phyloP scores from a whole-genome alignment of 2,888 invertebrate genomes.

The Tyria jacobaeae region DNA sequence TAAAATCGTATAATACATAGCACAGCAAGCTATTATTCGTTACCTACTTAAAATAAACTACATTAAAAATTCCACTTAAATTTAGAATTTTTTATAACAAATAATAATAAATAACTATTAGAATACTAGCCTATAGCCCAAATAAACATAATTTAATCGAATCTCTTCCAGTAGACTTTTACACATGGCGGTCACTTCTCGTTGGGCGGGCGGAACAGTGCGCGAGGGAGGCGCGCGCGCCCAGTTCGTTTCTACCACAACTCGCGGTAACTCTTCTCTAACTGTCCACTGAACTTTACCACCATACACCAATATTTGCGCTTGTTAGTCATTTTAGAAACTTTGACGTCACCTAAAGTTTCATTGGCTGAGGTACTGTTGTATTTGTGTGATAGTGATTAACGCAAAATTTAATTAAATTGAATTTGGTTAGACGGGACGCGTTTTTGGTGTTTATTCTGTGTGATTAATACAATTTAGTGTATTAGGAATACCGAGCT shows the following conservation, averaged over 20 bases:
- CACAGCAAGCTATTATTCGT: neutral
- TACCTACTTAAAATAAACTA: neutral
- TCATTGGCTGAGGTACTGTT: neutral
- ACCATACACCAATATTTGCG: neutral
- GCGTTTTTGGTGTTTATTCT: neutral
- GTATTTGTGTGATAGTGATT: slow-evolving; percentile 4
- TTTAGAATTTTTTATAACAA: too few species aligned
- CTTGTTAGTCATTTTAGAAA: slow-evolving; percentile 15
- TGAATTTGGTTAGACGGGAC: neutral
- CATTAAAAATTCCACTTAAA: neutral
- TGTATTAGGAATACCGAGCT: neutral
- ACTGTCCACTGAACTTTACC: slow-evolving; percentile 33
- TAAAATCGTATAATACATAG: neutral
- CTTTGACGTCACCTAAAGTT: neutral
- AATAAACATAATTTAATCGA: slow-evolving; percentile 10
- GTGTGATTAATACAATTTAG: neutral
- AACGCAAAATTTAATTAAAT: neutral
- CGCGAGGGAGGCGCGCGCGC: slow-evolving; percentile 76
- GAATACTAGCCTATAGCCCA: too few species aligned
- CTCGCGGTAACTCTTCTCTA: slow-evolving; percentile 45
- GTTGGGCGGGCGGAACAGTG: slow-evolving; percentile 64
- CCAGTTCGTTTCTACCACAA: slow-evolving; percentile 66
- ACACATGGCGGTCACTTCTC: slow-evolving; percentile 50
- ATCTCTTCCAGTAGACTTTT: slow-evolving; percentile 62
- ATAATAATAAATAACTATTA: too few species aligned